Base-by-base conservation (phyloP, 1,140 invertebrate genomes). In the Drosophila parvula region DNA sequence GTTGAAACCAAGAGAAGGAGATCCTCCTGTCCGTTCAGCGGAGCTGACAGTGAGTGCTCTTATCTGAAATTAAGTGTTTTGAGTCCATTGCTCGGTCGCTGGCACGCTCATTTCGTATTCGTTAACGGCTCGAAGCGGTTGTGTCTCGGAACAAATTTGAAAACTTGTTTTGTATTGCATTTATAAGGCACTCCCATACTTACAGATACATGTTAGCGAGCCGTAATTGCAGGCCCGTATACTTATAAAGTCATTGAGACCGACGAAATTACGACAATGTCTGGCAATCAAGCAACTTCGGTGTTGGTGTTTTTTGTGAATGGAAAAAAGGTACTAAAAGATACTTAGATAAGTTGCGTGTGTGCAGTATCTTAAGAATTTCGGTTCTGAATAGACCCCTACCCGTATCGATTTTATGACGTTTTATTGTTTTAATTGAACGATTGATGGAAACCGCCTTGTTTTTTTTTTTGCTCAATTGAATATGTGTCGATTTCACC, bases 291-390 rank as follows among this genome's bases (percentile, higher is more conserved):
- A 47, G 12, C 58, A 22, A 81, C 44, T 28, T 92, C 91, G 9
- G 76, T 69, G 57, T 76, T 94, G 43, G 91, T 92, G 64, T 94
- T 94, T 91, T 94, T 91, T 75, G 93, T 94, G 18, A 94, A 94
- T 73, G 93, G 93, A 16, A 93, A 93, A 77, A 93, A 93, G 92
- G 93, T 93, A 90, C 56, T 58, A 14, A 5, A 5, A 47, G 41
- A 71, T 59, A 59, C 34, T n/a, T 18, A 36, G 41, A 28, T 64
- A 63, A 36, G 7, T 74, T 38, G 71, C 41, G 71, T 74, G 70
- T 28, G n/a, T n/a, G 30, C 6, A 41, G 44, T 27, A 41, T 16
- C 34, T 34, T 30, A 44, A 27, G 12, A 43, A 16, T 41, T 53
- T 32, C 27, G n/a, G 22, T 16, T 55, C n/a, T 22, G 55, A 11